Conservation (phyloP, 2,113 vertebrate genomes). For the Beaufortia kweichowensis region DNA sequence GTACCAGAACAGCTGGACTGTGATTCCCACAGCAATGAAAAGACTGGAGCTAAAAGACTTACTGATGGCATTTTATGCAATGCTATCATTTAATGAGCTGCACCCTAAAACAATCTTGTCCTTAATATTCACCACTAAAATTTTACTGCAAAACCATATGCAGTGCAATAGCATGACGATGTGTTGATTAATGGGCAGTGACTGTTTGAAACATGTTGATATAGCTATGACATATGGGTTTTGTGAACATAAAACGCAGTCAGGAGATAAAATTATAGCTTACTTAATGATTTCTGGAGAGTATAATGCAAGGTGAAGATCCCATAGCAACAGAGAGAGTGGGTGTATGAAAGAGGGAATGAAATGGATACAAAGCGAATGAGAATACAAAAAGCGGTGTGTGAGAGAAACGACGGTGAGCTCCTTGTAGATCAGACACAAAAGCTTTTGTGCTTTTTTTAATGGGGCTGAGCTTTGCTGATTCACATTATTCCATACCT, state of each 20-base stretch:
- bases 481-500: conserved; percentile 27
- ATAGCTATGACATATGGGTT: background rate
- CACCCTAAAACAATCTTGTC: conserved; percentile 17
- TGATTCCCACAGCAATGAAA: conserved; percentile 27
- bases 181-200: background rate
- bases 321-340: conserved; percentile 37
- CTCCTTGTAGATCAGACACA: conserved; percentile 26
- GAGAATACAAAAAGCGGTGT: background rate
- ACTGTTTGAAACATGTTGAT: conserved; percentile 5
- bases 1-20: conserved; percentile 42
- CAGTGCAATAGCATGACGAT: background rate
- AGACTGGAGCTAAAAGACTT: conserved; percentile 18
- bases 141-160: conserved; percentile 16
- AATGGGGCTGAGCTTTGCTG: conserved; percentile 7
- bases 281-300: conserved; percentile 33
- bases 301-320: conserved; percentile 32
- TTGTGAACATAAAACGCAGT: background rate
- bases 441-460: conserved; percentile 20
- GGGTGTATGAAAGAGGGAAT: conserved; percentile 34
- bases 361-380: conserved; percentile 4
- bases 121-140: conserved; percentile 6
- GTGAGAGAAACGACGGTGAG: conserved; percentile 38
- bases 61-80: conserved; percentile 36
- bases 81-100: conserved; percentile 43
- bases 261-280: background rate